A percentile compares a stretch with the other conserved stretches of the same genome.
Evolutionary conservation across 2,113 vertebrate genomes (phyloP).

Genomic region (Corythornis madagascariensis): DNA sequence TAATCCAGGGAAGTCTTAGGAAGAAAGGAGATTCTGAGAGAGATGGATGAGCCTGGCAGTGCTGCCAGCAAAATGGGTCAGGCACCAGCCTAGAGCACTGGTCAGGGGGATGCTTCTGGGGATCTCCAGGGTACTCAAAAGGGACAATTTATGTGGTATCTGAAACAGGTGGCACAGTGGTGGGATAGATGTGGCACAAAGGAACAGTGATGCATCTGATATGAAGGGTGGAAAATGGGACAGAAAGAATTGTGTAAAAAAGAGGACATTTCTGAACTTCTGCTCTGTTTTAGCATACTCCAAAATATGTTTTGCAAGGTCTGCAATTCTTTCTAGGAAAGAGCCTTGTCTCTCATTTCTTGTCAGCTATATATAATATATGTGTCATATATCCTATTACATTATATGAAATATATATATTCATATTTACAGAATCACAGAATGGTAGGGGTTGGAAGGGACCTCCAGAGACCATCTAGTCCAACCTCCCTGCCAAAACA

Average conservation of each 20-base stretch:
- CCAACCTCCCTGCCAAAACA: no score
- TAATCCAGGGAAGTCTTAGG: background rate
- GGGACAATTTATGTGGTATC: background rate
- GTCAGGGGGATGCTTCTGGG: background rate
- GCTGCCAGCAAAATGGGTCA: background rate
- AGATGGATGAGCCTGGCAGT: background rate
- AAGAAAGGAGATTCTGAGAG: background rate
- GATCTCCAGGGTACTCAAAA: background rate
- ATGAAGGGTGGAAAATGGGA: accelerated
- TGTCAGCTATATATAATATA: no score
- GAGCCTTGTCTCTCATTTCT: background rate
- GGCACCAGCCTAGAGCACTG: background rate
- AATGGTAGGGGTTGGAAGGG: no score
- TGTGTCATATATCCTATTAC: background rate
- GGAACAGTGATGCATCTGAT: background rate
- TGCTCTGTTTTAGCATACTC: background rate
- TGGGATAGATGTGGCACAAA: background rate
- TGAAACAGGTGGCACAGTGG: background rate
- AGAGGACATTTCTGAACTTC: background rate
- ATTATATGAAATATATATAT: background rate
- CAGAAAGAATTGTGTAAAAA: background rate
- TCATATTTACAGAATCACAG: background rate
- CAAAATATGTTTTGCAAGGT: background rate
- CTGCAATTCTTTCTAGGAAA: background rate
- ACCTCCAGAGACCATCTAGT: no score